Conservation (phyloP, 2,113 vertebrate genomes). For the Datnioides undecimradiatus region DNA sequence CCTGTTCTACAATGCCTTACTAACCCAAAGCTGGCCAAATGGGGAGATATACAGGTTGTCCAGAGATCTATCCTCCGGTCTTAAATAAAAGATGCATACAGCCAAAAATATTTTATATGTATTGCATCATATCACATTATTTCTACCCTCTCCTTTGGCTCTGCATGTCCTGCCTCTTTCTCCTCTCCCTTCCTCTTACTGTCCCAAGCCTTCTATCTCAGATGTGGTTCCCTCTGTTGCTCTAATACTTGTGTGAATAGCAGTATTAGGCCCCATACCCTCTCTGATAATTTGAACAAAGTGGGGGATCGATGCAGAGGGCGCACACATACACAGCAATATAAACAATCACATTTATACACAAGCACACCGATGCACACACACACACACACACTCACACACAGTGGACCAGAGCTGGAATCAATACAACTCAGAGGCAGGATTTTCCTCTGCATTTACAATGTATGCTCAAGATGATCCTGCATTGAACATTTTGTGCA, state of each 20-base stretch:
- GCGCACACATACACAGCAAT: slow-evolving; percentile 48
- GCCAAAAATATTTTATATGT: slow-evolving; percentile 22
- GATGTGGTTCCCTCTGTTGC: slow-evolving; percentile 51
- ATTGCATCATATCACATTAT: slow-evolving; percentile 20
- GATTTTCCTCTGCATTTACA: slow-evolving; percentile 70
- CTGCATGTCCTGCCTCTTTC: slow-evolving; percentile 21
- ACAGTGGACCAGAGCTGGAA: slow-evolving; percentile 42
- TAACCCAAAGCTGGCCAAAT: background rate
- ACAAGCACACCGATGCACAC: slow-evolving; percentile 16
- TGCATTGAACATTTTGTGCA: slow-evolving; percentile 43
- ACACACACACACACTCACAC: slow-evolving; percentile 33
- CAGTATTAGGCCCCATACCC: slow-evolving; percentile 69
- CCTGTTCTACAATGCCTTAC: background rate
- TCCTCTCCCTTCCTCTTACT: slow-evolving; percentile 19
- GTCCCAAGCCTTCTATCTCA: slow-evolving; percentile 29
- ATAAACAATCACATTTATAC: slow-evolving; percentile 66
- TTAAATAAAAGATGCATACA: slow-evolving; percentile 8
- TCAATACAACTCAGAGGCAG: slow-evolving; percentile 70
- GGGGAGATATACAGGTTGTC: background rate
- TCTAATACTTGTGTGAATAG: slow-evolving; percentile 73
- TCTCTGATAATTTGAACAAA: slow-evolving; percentile 80
- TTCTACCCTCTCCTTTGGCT: background rate
- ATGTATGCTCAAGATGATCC: slow-evolving; percentile 39
- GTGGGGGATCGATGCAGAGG: slow-evolving; percentile 70
- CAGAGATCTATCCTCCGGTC: background rate